Evolutionary conservation across 1,140 invertebrate species (phyloP), one percentile per base, ranked within the genome.

Genomic region (Pseudomyrmex dendroicus): DNA sequence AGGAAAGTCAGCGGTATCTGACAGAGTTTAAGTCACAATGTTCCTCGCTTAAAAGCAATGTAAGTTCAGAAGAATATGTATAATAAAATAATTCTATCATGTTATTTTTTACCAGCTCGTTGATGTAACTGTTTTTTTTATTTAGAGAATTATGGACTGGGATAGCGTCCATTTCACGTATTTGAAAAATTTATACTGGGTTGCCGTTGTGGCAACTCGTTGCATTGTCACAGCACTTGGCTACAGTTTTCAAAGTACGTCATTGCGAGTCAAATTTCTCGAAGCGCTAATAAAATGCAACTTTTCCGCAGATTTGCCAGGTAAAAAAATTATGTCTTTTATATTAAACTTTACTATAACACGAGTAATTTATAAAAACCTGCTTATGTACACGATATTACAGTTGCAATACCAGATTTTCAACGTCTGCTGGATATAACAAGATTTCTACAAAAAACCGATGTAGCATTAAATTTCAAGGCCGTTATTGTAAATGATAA

Each of bases 191-290:
- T 86, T 89, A 67, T 91, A 94, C 25, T 96, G 96, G 95, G 93
- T 96, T 56, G 92, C 95, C 74, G 95, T 91, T 0, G 95, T 95
- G 7, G 94, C 95, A 9, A 91, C 95, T 1, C 92, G 94, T 52
- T 93, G 96, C 52, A 90, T 96, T 54, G 94, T 95, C 62, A 94
- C 94, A 15, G 92, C 95, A 0, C 89, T 97, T 1, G 94, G 93
- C 50, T 91, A 95, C 73, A 93, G 93, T 64, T 95, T 96, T 74
- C 93, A 92, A 56, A 96, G 95, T 67, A 93, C 94, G 2, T 94
- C 92, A 54, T 94, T 95, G 84, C 95, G 96, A 90, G 94, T 95
- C 52, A 93, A 95, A 84, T 95, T 96, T 86, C 88, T 96, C 10
- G 92, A 93, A 83, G 92, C 93, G 66, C 84, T 96, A 22, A 92